Evolutionary conservation across 2,113 vertebrate genomes (phyloP).

Genomic region (Pseudolaguvia tuberculata): DNA sequence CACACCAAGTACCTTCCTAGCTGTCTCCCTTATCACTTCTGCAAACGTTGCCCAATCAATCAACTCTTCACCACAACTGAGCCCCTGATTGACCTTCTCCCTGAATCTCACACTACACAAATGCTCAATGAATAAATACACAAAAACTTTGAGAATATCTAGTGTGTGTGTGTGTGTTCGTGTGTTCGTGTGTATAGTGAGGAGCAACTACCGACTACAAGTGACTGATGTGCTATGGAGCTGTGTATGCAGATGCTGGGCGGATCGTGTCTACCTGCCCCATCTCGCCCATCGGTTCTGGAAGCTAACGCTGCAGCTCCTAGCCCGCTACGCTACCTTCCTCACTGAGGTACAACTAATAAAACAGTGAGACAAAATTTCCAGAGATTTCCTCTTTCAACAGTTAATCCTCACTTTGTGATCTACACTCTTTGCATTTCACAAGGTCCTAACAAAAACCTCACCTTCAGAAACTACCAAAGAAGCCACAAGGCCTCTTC

Average conservation of each 20-base stretch:
- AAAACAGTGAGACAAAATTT: too few species aligned
- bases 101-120: background rate
- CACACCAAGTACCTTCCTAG: too few species aligned
- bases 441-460: conserved; percentile 76
- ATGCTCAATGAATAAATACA: too few species aligned
- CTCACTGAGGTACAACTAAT: conserved; percentile 73
- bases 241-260: conserved; percentile 83
- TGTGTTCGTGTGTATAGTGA: conserved; percentile 63
- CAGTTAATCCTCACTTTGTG: too few species aligned
- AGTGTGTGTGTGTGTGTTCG: conserved; percentile 6
- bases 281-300: conserved; percentile 84
- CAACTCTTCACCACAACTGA: too few species aligned
- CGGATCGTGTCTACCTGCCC: conserved; percentile 80
- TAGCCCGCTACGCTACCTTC: conserved; percentile 84
- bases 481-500: conserved; percentile 71
- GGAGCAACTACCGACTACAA: conserved; percentile 76
- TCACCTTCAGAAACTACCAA: conserved; percentile 68
- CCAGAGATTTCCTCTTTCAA: too few species aligned
- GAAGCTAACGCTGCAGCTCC: conserved; percentile 86
- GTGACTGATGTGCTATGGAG: conserved; percentile 81
- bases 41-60: too few species aligned
- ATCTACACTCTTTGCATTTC: background rate
- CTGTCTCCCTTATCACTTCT: too few species aligned
- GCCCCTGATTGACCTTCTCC: too few species aligned
- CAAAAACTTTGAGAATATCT: background rate